Evolutionary conservation across 2,113 vertebrate species (phyloP), one percentile per base, ranked within the genome.

Genomic region (Plectropomus leopardus): DNA sequence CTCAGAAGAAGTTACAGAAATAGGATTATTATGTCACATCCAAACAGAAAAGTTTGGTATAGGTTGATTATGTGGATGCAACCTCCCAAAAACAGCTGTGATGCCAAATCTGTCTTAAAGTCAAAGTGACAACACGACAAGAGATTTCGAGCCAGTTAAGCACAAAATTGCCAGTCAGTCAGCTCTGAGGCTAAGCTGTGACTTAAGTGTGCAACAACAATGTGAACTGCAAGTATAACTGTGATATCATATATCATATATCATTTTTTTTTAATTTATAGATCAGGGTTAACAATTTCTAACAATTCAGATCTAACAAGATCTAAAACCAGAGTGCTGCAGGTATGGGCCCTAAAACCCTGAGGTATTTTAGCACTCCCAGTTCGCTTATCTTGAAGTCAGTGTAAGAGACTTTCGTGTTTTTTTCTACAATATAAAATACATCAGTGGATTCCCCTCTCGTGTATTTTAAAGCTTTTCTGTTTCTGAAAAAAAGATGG

Each of bases 161-260:
- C 48, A 51, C 21, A 64, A 36, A 67, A 76, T 36, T 53, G 23
- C 40, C 48, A 4, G 42, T 78, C 75, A 54, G 24, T 61, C 51
- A 24, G 21, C 63, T 26, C 1, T 55, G 36, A 65, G 23, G 61
- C 15, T 28, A 16, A 69, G 24, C 15, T 28, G 32, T 61, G 48
- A 59, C 28, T 76, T 32, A 15, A 51, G 5, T 59, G 57, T 5
- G 2, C 15, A 24, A 19, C 24, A 24, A 11, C 44, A 81, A 66
- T 40, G 19, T 21, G 13, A 53, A 40, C 3, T 45, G 34, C 10
- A 45, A 60, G 3, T 11, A 15, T n/a, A 72, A 68, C 7, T 21
- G 8, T 21, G 24, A 66, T 47, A 48, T 2, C 24, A 32, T 0
- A 32, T n/a, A n/a, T n/a, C n/a, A n/a, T n/a, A n/a, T n/a, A n/a